Conservation (phyloP, 2,113 vertebrate species). For the Apeltes quadracus region DNA sequence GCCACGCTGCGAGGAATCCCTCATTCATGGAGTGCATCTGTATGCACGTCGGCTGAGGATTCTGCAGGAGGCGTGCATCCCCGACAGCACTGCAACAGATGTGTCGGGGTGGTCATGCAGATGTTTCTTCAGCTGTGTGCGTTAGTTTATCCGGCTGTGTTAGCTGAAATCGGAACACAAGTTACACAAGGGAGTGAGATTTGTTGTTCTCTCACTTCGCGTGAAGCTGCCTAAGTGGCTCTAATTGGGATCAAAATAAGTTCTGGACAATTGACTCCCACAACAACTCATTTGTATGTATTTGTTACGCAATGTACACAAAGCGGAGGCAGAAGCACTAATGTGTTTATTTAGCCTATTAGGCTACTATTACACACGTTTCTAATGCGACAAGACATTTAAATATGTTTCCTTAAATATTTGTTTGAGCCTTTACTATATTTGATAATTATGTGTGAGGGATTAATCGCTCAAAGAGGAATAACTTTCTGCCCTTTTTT, state of each 20-base stretch:
- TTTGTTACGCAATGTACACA: neutral
- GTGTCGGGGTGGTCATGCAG: conserved; percentile 41
- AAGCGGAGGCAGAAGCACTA: neutral
- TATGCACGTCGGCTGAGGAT: neutral
- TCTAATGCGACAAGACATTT: too few species aligned
- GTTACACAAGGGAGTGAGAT: conserved; percentile 21
- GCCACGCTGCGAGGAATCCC: neutral
- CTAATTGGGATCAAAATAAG: conserved; percentile 52
- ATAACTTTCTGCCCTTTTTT: neutral
- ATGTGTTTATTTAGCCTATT: conserved; percentile 2
- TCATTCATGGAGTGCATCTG: conserved; percentile 44
- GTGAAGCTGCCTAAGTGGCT: conserved; percentile 26
- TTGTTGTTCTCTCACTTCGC: conserved; percentile 16
- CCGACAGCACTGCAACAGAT: conserved; percentile 42
- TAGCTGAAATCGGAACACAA: conserved; percentile 11
- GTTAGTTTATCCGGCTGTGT: conserved; percentile 35
- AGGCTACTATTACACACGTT: conserved; percentile 14
- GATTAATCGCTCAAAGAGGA: neutral
- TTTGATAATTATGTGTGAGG: neutral
- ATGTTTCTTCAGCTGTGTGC: conserved; percentile 35
- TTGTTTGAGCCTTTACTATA: neutral
- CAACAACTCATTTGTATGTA: conserved; percentile 20
- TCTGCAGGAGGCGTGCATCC: neutral
- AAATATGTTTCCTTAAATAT: too few species aligned
- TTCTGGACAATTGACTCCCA: conserved; percentile 23